A percentile compares a stretch with the other conserved stretches of the same genome.
Conservation (phyloP, 2,797 vertebrate genomes). For the Loriculus beryllinus region DNA sequence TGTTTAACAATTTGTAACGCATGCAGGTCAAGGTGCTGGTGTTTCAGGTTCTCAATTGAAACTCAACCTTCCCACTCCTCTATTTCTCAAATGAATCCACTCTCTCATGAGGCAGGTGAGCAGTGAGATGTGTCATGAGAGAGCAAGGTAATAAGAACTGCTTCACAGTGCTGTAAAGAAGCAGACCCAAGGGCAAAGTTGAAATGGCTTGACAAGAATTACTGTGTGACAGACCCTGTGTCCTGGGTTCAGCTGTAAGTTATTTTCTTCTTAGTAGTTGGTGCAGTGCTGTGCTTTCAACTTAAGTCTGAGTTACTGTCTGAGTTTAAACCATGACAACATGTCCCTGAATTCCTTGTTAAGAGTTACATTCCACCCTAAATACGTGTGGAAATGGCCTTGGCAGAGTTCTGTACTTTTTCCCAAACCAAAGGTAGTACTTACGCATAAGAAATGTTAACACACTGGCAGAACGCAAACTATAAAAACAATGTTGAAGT, state of each 20-base stretch:
- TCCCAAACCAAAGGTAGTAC: background rate
- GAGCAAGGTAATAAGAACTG: background rate
- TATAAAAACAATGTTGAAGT: rapidly evolving
- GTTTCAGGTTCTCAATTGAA: background rate
- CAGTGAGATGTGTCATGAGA: background rate
- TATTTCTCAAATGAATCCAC: background rate
- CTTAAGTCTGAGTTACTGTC: background rate
- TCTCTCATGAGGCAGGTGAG: background rate
- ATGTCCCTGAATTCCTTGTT: background rate
- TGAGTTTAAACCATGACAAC: background rate
- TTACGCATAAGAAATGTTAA: background rate
- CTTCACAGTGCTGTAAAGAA: background rate
- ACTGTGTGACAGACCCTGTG: background rate
- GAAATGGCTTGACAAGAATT: background rate
- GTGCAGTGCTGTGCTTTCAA: background rate
- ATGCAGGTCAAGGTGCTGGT: background rate
- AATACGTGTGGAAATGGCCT: background rate
- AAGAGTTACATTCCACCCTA: background rate
- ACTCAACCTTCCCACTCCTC: background rate
- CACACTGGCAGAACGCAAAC: background rate
- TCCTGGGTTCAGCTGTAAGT: background rate
- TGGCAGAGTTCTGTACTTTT: background rate
- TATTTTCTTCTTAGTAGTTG: background rate
- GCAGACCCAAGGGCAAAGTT: background rate
- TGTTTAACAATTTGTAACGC: background rate